phyloP scores from a whole-genome alignment of 2,888 invertebrate genomes.

The Leucophenga montana region DNA sequence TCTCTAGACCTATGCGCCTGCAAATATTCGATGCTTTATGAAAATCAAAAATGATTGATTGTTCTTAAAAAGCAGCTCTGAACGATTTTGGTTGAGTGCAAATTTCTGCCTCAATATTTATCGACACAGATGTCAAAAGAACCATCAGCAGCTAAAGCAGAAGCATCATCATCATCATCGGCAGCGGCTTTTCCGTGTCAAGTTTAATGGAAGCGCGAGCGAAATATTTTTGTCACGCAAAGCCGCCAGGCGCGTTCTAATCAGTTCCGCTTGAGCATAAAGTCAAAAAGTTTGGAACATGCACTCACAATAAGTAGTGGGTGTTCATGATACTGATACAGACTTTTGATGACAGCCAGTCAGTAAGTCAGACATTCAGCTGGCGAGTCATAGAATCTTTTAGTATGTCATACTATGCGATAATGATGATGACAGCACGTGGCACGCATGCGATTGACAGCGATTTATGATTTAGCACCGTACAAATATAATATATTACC shows the following conservation, averaged over 20 bases:
- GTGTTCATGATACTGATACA: not conserved
- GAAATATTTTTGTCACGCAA: slow-evolving; percentile 60
- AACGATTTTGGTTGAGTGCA: not conserved
- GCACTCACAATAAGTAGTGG: slow-evolving; percentile 41
- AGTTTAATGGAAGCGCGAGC: no score
- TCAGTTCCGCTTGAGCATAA: slow-evolving; percentile 59
- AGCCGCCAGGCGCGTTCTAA: slow-evolving; percentile 46
- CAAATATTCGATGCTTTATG: slow-evolving; percentile 28
- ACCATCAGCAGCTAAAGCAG: not conserved
- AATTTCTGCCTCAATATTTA: slow-evolving; percentile 6
- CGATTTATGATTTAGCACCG: slow-evolving; percentile 63
- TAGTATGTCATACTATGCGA: not conserved
- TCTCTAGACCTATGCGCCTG: slow-evolving; percentile 18
- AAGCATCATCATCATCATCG: slow-evolving; percentile 19
- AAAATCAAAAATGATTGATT: slow-evolving; percentile 55
- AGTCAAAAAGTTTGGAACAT: slow-evolving; percentile 49
- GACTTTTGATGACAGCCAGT: slow-evolving; percentile 49
- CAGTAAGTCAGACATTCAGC: not conserved
- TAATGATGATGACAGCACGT: slow-evolving; percentile 41
- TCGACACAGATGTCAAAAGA: slow-evolving; percentile 23
- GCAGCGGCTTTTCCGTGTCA: slow-evolving; percentile 23
- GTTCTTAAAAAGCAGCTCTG: slow-evolving; percentile 32
- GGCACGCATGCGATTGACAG: slow-evolving; percentile 67
- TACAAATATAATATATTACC: slow-evolving; percentile 35
- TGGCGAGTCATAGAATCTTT: no score